Percentiles rank a stretch among this genome's conserved stretches.
Conservation (phyloP, 2,797 vertebrate species). For the Botia almorhae region DNA sequence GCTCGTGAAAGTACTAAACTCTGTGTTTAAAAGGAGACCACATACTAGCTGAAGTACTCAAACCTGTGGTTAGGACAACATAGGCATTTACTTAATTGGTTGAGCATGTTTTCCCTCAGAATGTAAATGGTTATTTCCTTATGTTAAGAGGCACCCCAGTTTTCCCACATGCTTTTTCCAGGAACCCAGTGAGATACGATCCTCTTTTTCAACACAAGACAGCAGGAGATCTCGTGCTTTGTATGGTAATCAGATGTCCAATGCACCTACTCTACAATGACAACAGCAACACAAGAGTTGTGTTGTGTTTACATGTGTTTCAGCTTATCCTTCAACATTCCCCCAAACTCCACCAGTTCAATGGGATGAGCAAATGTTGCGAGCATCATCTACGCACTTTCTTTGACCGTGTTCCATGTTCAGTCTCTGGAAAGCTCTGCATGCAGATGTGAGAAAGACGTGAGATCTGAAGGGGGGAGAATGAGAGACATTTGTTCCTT, state of each 20-base stretch:
- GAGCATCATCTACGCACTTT: neutral
- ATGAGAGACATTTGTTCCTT: neutral
- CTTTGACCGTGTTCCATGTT: neutral
- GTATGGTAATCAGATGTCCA: neutral
- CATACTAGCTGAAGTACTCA: slow-evolving; percentile 5
- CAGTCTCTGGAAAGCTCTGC: slow-evolving; percentile 12
- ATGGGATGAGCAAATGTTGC: neutral
- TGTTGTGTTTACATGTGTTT: too few relatives aligned
- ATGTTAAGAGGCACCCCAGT: slow-evolving; percentile 1
- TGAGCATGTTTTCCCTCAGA: neutral
- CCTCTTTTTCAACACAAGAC: neutral
- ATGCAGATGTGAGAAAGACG: slow-evolving; percentile 21
- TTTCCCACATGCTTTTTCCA: neutral
- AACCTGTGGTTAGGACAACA: slow-evolving; percentile 16
- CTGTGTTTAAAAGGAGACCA: neutral
- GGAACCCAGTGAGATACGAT: neutral
- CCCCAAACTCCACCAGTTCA: neutral
- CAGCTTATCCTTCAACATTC: neutral
- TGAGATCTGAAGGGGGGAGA: neutral
- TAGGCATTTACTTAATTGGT: slow-evolving; percentile 25
- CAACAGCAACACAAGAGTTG: neutral
- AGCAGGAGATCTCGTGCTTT: neutral
- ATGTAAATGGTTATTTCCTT: neutral
- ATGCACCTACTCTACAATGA: neutral
- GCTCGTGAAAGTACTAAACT: slow-evolving; percentile 20